phyloP scores from a whole-genome alignment of 2,888 invertebrate species.

The Sinopyrophorus schimmeli region DNA sequence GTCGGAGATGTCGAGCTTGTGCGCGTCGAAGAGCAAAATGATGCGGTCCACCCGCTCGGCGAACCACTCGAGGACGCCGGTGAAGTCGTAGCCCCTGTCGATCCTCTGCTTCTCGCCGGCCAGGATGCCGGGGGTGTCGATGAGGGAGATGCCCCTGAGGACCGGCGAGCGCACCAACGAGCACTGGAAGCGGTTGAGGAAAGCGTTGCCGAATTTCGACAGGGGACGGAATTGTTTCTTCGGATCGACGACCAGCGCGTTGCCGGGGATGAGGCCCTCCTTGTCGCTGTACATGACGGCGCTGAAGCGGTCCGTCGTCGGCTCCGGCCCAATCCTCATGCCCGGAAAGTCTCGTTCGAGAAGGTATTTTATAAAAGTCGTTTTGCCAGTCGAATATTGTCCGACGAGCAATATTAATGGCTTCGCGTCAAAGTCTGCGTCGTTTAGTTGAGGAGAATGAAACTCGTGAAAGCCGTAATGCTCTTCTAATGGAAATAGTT shows the following conservation, averaged over 20 bases:
- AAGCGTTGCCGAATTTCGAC: constrained; percentile 96
- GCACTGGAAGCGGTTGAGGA: constrained; percentile 96
- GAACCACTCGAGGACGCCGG: constrained; percentile 98
- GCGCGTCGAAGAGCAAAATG: constrained; percentile 95
- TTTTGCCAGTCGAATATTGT: constrained; percentile 98
- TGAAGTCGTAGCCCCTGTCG: constrained; percentile 94
- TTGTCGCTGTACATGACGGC: constrained; percentile 94
- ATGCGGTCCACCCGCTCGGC: constrained; percentile 98
- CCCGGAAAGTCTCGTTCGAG: constrained; percentile 95
- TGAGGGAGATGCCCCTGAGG: constrained; percentile 90
- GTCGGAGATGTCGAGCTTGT: constrained; percentile 98
- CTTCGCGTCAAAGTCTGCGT: constrained; percentile 97
- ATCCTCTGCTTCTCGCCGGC: constrained; percentile 90
- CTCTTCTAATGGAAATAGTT: constrained; percentile 86
- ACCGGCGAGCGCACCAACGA: constrained; percentile 89
- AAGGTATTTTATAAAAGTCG: constrained; percentile 91
- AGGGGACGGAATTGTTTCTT: constrained; percentile 95
- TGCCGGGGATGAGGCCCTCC: constrained; percentile 94
- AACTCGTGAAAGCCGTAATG: constrained; percentile 94
- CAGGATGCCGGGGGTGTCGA: constrained; percentile 94
- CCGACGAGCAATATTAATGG: constrained; percentile 97
- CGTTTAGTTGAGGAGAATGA: constrained; percentile 91
- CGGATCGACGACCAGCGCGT: constrained; percentile 96
- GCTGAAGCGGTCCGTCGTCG: constrained; percentile 98
- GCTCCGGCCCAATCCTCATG: constrained; percentile 97